Base-by-base conservation (phyloP, 1,140 invertebrate species). In the Centruroides sculpturatus region DNA sequence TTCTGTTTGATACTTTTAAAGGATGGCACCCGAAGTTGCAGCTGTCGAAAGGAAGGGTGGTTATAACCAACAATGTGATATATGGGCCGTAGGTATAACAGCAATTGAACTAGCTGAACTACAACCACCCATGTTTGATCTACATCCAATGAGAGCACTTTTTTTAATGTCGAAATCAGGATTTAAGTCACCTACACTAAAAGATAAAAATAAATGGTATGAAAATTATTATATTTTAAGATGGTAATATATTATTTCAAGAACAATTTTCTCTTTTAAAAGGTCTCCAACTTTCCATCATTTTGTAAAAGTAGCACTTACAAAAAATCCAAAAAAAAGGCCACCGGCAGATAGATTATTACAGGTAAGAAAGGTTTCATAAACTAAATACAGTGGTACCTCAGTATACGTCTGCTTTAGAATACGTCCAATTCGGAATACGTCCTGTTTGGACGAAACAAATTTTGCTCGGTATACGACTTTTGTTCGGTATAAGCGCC, bases 1-100 rank as follows among this genome's bases (percentile, higher is more conserved):
- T 36, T 53, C 5, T 53, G 0, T 53, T 34, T 23, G 5, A 36
- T 53, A 53, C 49, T 34, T 36, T 53, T 53, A 53, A 53, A 41
- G 41, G 41, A 41, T 41, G 41, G 41, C 41, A 41, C 72, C 78
- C 82, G 91, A 82, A 69, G 95, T 99, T 53, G 96, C 96, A 46
- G 96, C 95, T 59, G 97, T 99, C n/a, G 95, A 99, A 75, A 82
- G 93, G 58, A 97, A 98, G 76, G 96, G 96, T 61, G 96, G 95
- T 55, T 99, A 99, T 73, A 97, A 98, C 77, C 92, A 98, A 73
- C 83, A 96, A 66, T 99, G 96, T 83, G 97, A 99, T 82, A 97
- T 99, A 70, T 99, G 96, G 96, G 95, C 96, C 35, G 92, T 96
- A 66, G 97, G 97, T 58, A 96, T 99, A 60, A 99, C 96, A 36